Evolutionary conservation across 2,113 vertebrate genomes (phyloP), one percentile per base, ranked within the genome.

Genomic region (Rutilus rutilus): DNA sequence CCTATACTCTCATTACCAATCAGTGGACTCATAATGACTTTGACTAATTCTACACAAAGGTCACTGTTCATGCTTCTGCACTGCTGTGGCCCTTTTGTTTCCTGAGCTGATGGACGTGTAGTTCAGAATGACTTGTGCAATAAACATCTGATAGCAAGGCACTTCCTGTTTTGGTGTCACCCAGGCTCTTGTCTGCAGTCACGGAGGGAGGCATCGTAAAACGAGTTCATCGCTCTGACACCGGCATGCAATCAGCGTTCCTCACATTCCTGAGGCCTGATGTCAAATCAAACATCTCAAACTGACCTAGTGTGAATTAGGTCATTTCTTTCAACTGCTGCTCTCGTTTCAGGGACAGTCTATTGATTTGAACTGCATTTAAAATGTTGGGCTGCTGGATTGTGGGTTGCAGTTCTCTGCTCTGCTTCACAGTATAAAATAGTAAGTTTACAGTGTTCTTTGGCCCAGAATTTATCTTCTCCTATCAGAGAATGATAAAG

Each of bases 101-200:
- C 83, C 85, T 17, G 25, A 78, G 45, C 85, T 89, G 64, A 79
- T 90, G 74, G 74, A 86, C 82, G 78, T 77, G 84, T 89, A 82
- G 80, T 87, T 86, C 87, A 88, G 89, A 90, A 93, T 93, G 93
- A 93, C 93, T 93, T 90, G 77, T 45, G 88, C 89, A 92, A 92
- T 93, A 95, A 94, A 94, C 93, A 94, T 93, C 89, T 78, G 92
- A 93, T 93, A 91, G 92, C 88, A 87, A 93, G 92, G 90, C 10
- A 27, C 88, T 95, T 95, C 95, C 95, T 95, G 94, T 95, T 95
- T 84, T 94, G 91, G 91, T 94, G 94, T 93, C 89, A 89, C 92
- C 90, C 91, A 90, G 92, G 91, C 91, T 87, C 91, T 92, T 88
- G 88, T 85, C 80, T 89, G 91, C 92, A 91, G 91, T 88, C 91